A percentile compares a stretch with the other conserved stretches of the same genome.
These are phyloP conservation scores for Lordiphosa mommai DNA, from an alignment of 1,140 invertebrate species.

Conservation along the genomic window DNA sequence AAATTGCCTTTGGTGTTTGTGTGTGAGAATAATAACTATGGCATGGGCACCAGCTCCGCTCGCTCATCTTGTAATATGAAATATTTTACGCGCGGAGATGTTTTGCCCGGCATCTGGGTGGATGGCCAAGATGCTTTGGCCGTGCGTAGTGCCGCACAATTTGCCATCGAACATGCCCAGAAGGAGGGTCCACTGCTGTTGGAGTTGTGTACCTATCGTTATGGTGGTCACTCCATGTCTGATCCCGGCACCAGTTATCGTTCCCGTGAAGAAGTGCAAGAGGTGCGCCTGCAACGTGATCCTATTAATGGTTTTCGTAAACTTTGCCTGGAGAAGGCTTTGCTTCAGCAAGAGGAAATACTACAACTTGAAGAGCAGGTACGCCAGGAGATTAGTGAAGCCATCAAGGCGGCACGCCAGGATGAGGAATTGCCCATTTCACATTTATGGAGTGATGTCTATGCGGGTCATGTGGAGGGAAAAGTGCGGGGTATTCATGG, in stretches of 20 bases:
- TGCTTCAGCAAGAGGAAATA: slow-evolving; percentile 82
- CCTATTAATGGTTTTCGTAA: slow-evolving; percentile 92
- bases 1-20: slow-evolving; percentile 94
- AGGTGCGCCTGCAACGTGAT: slow-evolving; percentile 91
- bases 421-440: slow-evolving; percentile 90
- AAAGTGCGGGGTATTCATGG: slow-evolving; percentile 33
- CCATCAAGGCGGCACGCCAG: slow-evolving; percentile 83
- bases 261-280: slow-evolving; percentile 92
- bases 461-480: slow-evolving; percentile 80
- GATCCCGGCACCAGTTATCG: slow-evolving; percentile 89
- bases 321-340: slow-evolving; percentile 81
- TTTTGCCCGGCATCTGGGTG: slow-evolving; percentile 86
- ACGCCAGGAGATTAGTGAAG: slow-evolving; percentile 87
- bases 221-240: slow-evolving; percentile 89
- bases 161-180: slow-evolving; percentile 86
- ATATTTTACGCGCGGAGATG: slow-evolving; percentile 89
- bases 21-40: slow-evolving; percentile 94
- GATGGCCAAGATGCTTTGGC: slow-evolving; percentile 96
- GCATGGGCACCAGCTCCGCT: slow-evolving; percentile 91
- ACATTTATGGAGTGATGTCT: slow-evolving; percentile 93
- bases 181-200: slow-evolving; percentile 93
- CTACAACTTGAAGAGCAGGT: slow-evolving; percentile 82
- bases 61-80: slow-evolving; percentile 87
- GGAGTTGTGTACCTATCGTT: slow-evolving; percentile 90
- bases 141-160: slow-evolving; percentile 91